These are phyloP conservation scores for Eleginops maclovinus DNA, from an alignment of 2,113 vertebrate species.

Conservation along the genomic window DNA sequence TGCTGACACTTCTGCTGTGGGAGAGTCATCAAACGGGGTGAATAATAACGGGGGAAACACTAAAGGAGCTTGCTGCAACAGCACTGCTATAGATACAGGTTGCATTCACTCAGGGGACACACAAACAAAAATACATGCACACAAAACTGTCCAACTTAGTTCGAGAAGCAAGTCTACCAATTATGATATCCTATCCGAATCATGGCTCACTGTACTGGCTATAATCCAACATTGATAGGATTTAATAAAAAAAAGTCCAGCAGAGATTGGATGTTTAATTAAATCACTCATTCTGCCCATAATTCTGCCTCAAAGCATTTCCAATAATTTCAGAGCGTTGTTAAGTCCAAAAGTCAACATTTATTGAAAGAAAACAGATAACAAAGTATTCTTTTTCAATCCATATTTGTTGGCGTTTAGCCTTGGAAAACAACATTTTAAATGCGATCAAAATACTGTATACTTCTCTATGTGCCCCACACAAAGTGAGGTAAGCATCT, in stretches of 20 bases:
- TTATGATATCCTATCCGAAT: neutral
- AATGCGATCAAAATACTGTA: too few relatives aligned
- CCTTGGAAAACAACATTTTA: too few relatives aligned
- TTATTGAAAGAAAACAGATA: too few relatives aligned
- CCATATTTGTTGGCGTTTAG: too few relatives aligned
- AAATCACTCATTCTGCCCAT: neutral
- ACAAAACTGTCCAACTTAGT: neutral
- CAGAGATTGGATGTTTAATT: neutral
- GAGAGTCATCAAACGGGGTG: slow-evolving; percentile 41
- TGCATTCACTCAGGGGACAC: slow-evolving; percentile 5
- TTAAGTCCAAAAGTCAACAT: too few relatives aligned
- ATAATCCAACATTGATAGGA: neutral
- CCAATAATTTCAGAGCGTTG: neutral
- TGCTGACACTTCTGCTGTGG: slow-evolving; percentile 15
- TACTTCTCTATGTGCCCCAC: too few relatives aligned
- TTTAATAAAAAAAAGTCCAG: too few relatives aligned
- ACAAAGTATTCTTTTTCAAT: too few relatives aligned
- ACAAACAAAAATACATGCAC: neutral
- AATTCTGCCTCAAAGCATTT: too few relatives aligned
- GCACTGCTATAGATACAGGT: slow-evolving; percentile 19
- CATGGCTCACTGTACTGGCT: neutral
- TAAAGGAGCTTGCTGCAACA: slow-evolving; percentile 28
- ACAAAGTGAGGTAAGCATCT: too few relatives aligned
- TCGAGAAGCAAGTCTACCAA: neutral
- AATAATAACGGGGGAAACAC: slow-evolving; percentile 36